Conservation (phyloP, 1,140 invertebrate genomes). For the Drosophila azteca region DNA sequence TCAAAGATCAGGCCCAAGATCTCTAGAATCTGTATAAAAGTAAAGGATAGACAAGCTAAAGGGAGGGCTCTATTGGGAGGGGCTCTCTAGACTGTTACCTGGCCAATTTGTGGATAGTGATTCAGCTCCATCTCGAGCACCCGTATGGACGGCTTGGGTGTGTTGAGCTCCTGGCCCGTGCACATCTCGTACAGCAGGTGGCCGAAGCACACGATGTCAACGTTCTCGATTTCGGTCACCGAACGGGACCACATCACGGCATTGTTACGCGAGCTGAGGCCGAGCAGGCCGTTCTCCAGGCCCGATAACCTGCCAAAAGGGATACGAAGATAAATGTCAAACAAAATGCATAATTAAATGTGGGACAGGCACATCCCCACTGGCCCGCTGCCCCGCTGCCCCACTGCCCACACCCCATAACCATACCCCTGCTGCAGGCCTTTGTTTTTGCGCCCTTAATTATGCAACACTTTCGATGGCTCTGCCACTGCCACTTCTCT, state of each 20-base stretch:
- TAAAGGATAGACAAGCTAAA: no score
- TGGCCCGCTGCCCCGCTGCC: neutral
- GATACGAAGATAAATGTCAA: conserved; percentile 28
- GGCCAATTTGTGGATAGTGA: conserved; percentile 89
- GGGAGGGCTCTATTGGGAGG: no score
- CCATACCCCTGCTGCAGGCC: no score
- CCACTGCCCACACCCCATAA: no score
- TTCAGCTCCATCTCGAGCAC: conserved; percentile 89
- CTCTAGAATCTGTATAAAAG: conserved; percentile 86
- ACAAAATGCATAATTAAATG: conserved; percentile 55
- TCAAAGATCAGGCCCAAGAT: conserved; percentile 93
- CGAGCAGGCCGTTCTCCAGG: conserved; percentile 93
- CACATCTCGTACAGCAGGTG: conserved; percentile 96
- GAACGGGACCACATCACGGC: conserved; percentile 84
- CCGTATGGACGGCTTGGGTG: conserved; percentile 88
- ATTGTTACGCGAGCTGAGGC: conserved; percentile 88
- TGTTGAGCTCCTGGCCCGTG: conserved; percentile 91
- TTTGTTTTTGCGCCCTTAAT: conserved; percentile 31
- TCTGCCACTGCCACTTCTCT: neutral
- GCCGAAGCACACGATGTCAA: conserved; percentile 91
- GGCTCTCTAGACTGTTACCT: no score
- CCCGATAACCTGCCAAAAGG: conserved; percentile 87
- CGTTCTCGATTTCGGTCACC: conserved; percentile 86
- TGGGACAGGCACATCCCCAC: neutral
- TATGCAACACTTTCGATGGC: conserved; percentile 38